Base-by-base conservation (phyloP, 2,113 vertebrate genomes). In the Haemorhous mexicanus region DNA sequence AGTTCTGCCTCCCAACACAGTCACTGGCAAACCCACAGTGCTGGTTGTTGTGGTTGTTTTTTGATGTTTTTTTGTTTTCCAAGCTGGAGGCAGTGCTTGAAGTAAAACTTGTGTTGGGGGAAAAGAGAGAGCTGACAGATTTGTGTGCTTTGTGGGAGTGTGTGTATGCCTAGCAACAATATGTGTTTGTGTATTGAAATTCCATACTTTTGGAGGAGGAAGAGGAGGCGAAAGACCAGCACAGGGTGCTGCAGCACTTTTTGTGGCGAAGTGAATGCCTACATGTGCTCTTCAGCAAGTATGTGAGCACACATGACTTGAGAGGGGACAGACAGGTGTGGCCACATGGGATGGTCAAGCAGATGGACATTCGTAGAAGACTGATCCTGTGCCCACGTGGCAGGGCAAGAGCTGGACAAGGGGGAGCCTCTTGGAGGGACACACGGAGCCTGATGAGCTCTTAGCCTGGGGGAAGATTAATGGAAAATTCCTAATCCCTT, bases 401-500 rank as follows among this genome's bases (percentile, higher is more conserved):
- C 23, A 24, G 53, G 62, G 13, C 1, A 0, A 7, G 35, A 2
- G 2, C 44, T 49, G 87, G 68, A 17, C 27, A 32, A 55, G 23
- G 24, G 5, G 50, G 17, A 78, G 28, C 39, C 47, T 12, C 2
- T 0, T 46, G 64, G 22, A 41, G 77, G 44, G 44, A 39, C 11
- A 11, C 7, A 23, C 0, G 1, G 19, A 55, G 17, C 39, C 53
- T 7, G 3, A 30, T 62, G 73, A 7, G 23, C 43, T 87, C 47
- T 49, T 61, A 20, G 66, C 64, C 66, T 58, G 1, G 1, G 30
- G 87, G 67, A 77, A 79, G 20, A 67, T 77, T 77, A 94, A 97
- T 95, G 95, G 93, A 93, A 94, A 92, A 89, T 92, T 90, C 95
- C 92, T 97, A 96, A 96, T 97, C 93, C 72, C 49, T 90, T 82